Evolutionary conservation across 2,797 vertebrate genomes (phyloP), one percentile per base, ranked within the genome.

Genomic region (Hirundo rustica): DNA sequence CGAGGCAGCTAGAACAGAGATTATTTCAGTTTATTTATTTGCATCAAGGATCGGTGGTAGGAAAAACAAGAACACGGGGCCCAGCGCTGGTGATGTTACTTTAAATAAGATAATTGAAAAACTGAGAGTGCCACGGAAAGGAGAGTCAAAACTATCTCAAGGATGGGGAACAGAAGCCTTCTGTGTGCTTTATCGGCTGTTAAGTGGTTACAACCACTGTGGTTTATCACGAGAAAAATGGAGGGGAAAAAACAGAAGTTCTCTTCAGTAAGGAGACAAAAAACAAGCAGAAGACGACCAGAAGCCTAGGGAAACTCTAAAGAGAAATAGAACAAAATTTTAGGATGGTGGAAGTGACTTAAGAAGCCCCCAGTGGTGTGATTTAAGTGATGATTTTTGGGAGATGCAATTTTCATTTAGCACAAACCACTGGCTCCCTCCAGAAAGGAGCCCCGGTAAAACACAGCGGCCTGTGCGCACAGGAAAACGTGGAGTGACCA

Each of bases 381-480:
- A 23, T 27, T 42, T 67, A 19, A 16, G 38, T 0, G 3, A 3
- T 13, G 40, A 1, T 17, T 67, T 47, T 15, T 2, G 36, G 57
- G 27, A 78, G 25, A 11, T 1, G 22, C 3, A 1, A 1, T 42
- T 80, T 70, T 34, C 25, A 30, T 42, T n/a, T 3, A 5, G 47
- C n/a, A 10, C 34, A 19, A 21, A 22, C 6, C 1, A 0, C 38
- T 19, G 53, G 1, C 53, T 42, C 18, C 50, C 29, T 20, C 18
- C 11, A 23, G 22, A 27, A n/a, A 5, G n/a, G n/a, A 30, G 0
- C 4, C 14, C n/a, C 11, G 11, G 30, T 2, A 3, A 51, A 34
- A 16, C 0, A 1, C 19, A 1, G 1, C 0, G 5, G 22, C 11
- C 44, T 4, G 17, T 3, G 12, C 0, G 0, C 1, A 2, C 13